A percentile compares a stretch with the other conserved stretches of the same genome.
Conservation (phyloP, 2,888 invertebrate genomes). For the Helicoverpa assulta region DNA sequence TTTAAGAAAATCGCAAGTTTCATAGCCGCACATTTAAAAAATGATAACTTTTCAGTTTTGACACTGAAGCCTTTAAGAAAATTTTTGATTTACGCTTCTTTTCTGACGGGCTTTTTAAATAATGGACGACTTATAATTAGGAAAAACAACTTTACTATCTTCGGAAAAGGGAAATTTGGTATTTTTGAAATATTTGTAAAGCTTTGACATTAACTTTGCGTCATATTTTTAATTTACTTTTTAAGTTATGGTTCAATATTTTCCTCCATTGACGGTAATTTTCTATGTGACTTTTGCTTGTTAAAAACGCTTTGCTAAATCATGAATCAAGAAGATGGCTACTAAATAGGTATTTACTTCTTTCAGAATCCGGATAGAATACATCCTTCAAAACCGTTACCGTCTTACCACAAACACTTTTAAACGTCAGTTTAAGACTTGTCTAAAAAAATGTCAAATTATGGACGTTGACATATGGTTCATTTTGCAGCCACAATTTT, state of each 20-base stretch:
- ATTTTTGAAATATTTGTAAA: slow-evolving; percentile 44
- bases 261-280: not conserved
- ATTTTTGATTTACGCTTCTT: slow-evolving; percentile 64
- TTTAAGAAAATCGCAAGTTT: slow-evolving; percentile 69
- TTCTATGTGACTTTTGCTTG: not conserved
- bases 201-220: slow-evolving; percentile 49
- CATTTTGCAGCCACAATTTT: no score
- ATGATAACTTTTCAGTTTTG: slow-evolving; percentile 68
- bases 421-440: no score
- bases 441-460: no score
- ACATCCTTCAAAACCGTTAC: no score
- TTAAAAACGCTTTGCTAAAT: no score
- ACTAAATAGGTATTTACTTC: no score
- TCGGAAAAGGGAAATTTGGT: slow-evolving; percentile 30
- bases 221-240: slow-evolving; percentile 48
- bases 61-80: slow-evolving; percentile 68
- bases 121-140: slow-evolving; percentile 73
- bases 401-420: no score
- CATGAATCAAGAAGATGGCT: no score
- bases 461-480: no score
- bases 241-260: slow-evolving; percentile 23
- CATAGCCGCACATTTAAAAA: slow-evolving; percentile 54
- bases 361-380: no score
- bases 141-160: slow-evolving; percentile 63
- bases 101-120: slow-evolving; percentile 71